A percentile compares a stretch with the other conserved stretches of the same genome.
Conservation (phyloP, 1,140 invertebrate genomes). For the Diprion similis region DNA sequence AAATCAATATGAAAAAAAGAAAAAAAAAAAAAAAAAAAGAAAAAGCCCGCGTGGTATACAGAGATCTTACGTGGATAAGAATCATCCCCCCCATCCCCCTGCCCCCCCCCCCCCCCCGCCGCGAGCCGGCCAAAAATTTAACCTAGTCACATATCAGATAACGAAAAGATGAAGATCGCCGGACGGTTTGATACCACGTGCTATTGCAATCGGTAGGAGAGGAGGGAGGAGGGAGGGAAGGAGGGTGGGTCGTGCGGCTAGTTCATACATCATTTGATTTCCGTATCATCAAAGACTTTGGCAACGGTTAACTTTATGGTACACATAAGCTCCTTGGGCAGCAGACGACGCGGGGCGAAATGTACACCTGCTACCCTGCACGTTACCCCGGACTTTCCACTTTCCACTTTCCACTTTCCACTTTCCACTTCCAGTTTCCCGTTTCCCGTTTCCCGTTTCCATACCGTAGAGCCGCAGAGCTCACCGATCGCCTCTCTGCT, state of each 20-base stretch:
- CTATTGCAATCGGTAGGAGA: slow-evolving; percentile 6
- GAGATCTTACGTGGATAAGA: no score
- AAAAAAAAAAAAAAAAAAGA: no score
- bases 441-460: neutral
- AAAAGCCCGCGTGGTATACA: no score
- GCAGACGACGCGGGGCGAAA: no score
- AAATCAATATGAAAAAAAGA: no score
- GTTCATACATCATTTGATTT: slow-evolving; percentile 22
- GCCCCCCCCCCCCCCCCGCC: no score
- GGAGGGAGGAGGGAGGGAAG: no score
- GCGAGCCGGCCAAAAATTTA: neutral
- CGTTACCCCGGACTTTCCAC: neutral
- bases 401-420: neutral
- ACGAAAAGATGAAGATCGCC: neutral
- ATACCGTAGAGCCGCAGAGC: no score
- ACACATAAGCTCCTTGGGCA: neutral
- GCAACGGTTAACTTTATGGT: slow-evolving; percentile 20
- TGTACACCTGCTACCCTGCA: neutral
- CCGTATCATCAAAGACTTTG: slow-evolving; percentile 26
- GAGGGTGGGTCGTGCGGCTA: neutral
- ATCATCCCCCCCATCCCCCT: no score
- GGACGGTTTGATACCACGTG: slow-evolving; percentile 28
- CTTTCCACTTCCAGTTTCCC: neutral
- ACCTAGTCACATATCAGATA: neutral
- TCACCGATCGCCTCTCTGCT: neutral